These are phyloP conservation scores for Plectropomus leopardus DNA, from an alignment of 2,113 vertebrate species.

Conservation along the genomic window DNA sequence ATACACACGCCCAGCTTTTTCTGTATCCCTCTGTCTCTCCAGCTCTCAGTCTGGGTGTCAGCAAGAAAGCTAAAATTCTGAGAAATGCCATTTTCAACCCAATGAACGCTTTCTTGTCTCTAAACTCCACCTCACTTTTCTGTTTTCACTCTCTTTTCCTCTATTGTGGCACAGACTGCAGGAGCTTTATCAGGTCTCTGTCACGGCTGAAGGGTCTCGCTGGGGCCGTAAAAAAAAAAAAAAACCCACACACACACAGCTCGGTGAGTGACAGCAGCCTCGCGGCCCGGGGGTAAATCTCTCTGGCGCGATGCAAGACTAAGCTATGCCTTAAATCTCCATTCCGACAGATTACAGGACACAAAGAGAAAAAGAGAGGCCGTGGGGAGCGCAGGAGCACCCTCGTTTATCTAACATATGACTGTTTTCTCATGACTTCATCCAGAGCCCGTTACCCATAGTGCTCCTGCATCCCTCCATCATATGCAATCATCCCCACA, in stretches of 20 bases:
- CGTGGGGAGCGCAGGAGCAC: slow-evolving; percentile 16
- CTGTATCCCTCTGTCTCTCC: background rate
- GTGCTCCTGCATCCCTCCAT: slow-evolving; percentile 48
- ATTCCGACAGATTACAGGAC: slow-evolving; percentile 69
- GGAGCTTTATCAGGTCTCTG: slow-evolving; percentile 75
- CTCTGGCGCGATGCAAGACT: slow-evolving; percentile 61
- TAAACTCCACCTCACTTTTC: slow-evolving; percentile 26
- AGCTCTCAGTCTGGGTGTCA: background rate
- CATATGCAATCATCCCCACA: slow-evolving; percentile 50
- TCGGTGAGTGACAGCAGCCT: slow-evolving; percentile 61
- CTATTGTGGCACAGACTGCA: slow-evolving; percentile 42
- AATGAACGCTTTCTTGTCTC: slow-evolving; percentile 11
- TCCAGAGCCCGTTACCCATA: slow-evolving; percentile 27
- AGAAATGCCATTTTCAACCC: slow-evolving; percentile 37
- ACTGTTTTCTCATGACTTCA: slow-evolving; percentile 64
- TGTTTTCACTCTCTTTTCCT: slow-evolving; percentile 21
- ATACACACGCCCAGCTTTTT: slow-evolving; percentile 8
- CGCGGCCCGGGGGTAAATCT: slow-evolving; percentile 63
- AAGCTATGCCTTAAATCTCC: slow-evolving; percentile 74
- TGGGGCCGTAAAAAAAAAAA: slow-evolving; percentile 34
- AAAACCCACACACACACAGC: slow-evolving; percentile 1
- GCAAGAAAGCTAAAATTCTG: background rate
- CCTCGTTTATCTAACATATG: slow-evolving; percentile 58
- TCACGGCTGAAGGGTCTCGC: slow-evolving; percentile 74
- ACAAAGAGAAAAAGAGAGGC: slow-evolving; percentile 50